These are phyloP conservation scores for Bergia puertoricense DNA, from an alignment of 92 coral and sea anemone genomes.

Conservation along the genomic window DNA sequence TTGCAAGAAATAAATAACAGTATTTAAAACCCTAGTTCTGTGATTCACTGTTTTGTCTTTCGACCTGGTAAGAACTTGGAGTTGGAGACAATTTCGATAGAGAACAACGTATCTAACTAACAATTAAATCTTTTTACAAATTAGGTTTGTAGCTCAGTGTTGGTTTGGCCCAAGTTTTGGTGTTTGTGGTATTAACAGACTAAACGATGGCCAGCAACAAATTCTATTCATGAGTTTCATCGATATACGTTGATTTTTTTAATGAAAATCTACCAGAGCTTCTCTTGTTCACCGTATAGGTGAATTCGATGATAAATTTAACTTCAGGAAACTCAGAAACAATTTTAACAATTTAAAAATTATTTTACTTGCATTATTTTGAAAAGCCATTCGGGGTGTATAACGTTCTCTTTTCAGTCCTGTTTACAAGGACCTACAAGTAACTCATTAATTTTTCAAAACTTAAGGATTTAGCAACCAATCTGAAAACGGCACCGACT, in stretches of 20 bases:
- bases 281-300: not conserved
- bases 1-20: too few species aligned
- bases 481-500: too few species aligned
- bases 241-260: not conserved
- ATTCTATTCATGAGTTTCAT: not conserved
- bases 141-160: not conserved
- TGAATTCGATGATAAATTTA: not conserved
- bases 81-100: not conserved
- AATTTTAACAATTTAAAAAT: not conserved
- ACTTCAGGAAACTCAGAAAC: constrained; percentile 23
- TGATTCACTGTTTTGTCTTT: too few species aligned
- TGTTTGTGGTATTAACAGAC: not conserved
- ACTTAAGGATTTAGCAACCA: too few species aligned
- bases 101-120: not conserved
- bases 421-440: too few species aligned
- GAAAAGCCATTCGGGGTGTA: too few species aligned
- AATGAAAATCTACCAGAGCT: not conserved
- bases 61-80: too few species aligned
- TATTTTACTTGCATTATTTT: too few species aligned
- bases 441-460: too few species aligned
- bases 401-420: too few species aligned
- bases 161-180: not conserved
- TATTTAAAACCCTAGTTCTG: too few species aligned
- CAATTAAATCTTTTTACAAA: not conserved
- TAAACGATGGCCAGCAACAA: not conserved